Conservation (phyloP, 2,113 vertebrate genomes). For the Rynchops niger region DNA sequence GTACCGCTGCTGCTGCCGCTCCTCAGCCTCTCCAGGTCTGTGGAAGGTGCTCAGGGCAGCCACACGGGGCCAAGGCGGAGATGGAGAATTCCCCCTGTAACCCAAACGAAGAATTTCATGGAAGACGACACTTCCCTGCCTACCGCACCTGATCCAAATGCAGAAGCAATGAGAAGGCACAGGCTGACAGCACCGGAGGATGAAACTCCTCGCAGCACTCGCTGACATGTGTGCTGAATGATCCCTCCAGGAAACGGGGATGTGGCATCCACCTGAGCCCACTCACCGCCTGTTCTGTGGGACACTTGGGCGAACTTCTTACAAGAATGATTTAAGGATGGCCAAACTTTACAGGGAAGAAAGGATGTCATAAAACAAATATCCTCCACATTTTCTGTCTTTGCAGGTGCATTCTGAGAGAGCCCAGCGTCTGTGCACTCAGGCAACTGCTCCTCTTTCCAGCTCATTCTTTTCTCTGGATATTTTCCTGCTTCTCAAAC, state of each 20-base stretch:
- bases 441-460: not conserved
- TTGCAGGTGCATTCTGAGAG: not conserved
- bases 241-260: not conserved
- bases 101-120: not conserved
- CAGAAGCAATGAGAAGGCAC: not conserved
- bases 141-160: not conserved
- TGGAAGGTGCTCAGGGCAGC: not conserved
- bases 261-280: not conserved
- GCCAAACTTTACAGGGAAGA: not conserved
- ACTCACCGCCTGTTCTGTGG: not conserved
- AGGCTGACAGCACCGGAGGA: not conserved
- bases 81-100: not conserved
- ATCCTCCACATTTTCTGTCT: not conserved
- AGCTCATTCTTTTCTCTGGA: not conserved
- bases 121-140: not conserved
- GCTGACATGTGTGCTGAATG: accelerated
- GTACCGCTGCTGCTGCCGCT: not conserved
- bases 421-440: not conserved
- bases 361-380: not conserved
- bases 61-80: not conserved
- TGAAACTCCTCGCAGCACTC: accelerated
- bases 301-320: not conserved
- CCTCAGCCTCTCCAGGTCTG: not conserved
- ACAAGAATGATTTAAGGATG: not conserved
- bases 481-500: not conserved